Base-by-base conservation (phyloP, 2,888 invertebrate genomes). In the Herminia tarsipennalis region DNA sequence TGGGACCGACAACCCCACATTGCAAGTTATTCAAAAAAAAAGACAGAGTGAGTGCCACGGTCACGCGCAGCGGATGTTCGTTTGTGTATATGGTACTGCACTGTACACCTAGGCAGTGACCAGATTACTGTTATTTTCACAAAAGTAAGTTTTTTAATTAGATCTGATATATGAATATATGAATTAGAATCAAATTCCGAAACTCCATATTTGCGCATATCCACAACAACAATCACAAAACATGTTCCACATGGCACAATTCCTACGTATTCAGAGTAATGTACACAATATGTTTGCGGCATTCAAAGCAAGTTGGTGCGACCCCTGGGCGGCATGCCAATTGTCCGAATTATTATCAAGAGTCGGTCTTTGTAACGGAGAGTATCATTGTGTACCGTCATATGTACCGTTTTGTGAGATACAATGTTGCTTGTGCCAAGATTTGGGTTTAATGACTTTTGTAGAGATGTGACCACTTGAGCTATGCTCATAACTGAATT, bases 291-390 rank as follows among this genome's bases (percentile, higher is more conserved):
- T 56, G 65, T 64, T 55, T 60, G 58, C 46, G 59, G 70, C 59
- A 70, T 73, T 69, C 63, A 67, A 68, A 66, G 63, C 66, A 52
- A 51, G 58, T 51, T 64, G 61, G 52, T 54, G 54, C 55, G 56
- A 60, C 42, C 56, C 47, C 40, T 64, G 68, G 64, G 73, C 73
- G 37, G 56, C 34, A 55, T 73, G 75, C 73, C 73, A 73, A 67
- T 74, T 58, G 68, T 60, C 58, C 56, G 56, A 71, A 62, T 66
- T 71, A 73, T 71, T 64, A 68, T 48, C 55, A 49, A 39, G 51
- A 55, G 70, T 50, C 57, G 53, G 52, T 60, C 62, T 65, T 67
- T 58, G 61, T 48, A 43, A 43, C 42, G 16, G 33, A 49, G 36
- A 49, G 27, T 41, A 36, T 30, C 32, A 32, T 24, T 41, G 36